Base-by-base conservation (phyloP, 1,140 invertebrate species). In the Leptinotarsa defecta region DNA sequence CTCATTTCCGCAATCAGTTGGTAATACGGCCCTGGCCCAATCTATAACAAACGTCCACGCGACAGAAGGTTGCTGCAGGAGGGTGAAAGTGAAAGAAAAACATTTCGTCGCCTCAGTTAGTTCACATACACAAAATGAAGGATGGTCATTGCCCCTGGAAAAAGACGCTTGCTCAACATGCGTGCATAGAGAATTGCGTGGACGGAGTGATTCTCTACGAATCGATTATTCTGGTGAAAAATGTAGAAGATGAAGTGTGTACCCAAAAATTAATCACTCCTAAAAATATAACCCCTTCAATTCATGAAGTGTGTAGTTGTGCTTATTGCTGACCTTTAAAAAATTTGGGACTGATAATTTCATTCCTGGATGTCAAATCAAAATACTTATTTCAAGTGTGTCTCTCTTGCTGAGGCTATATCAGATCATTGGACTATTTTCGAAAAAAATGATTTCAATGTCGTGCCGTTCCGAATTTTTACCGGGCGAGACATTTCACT, bases 81-180 rank as follows among this genome's bases (percentile, higher is more conserved):
- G 15, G 24, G 15, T 43, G 22, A 17, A 24, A 68, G 8, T 68
- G 65, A 68, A 68, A 68, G 27, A 24, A n/a, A 20, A n/a, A 5
- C 15, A 68, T 17, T 3, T 19, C 4, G 65, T 24, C 4, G 22
- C 34, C 6, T 68, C 19, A 43, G 8, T 43, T 24, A 24, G 19
- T 24, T 43, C 27, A 34, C 13, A 24, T 27, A 4, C 22, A 43
- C 52, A 49, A 49, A 17, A 20, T 49, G 68, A 49, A 48, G 48
- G 13, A 70, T 70, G 68, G 68, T 70, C 68, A 48, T 70, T 70
- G 68, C 68, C 48, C 68, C 48, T 70, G 68, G 34, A 19, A 22
- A 17, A 48, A 4, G 43, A 34, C 11, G 34, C 34, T 48, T 19
- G 13, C 19, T 20, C 15, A 34, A 49, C 68, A 70, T 48, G 68